Evolutionary conservation across 2,113 vertebrate genomes (phyloP).

Genomic region (Cyphomyrus plagiostoma): DNA sequence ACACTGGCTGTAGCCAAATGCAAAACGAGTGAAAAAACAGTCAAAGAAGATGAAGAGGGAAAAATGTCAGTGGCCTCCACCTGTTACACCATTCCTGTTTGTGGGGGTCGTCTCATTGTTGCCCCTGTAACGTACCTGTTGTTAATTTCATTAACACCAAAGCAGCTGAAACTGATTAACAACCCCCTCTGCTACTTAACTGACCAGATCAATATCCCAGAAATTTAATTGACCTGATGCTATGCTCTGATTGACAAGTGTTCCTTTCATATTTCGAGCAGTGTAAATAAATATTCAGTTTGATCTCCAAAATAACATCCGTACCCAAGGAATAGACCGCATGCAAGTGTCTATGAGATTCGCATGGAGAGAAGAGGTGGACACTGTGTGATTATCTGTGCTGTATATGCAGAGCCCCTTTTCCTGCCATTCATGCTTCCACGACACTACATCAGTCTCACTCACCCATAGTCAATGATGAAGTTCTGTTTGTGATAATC

Average conservation of each 20-base stretch:
- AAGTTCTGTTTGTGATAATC: neutral
- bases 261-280: neutral
- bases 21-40: no score
- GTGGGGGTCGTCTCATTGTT: no score
- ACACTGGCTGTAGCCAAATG: no score
- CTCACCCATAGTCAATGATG: neutral
- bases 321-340: neutral
- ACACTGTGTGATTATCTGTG: neutral
- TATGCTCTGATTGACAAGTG: neutral
- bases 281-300: neutral
- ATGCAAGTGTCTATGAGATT: neutral
- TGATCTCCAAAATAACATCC: neutral
- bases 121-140: no score
- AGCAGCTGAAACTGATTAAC: no score
- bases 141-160: no score
- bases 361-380: neutral
- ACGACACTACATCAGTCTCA: neutral
- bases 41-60: no score
- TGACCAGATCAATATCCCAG: no score
- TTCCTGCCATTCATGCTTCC: neutral
- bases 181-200: no score
- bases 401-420: neutral
- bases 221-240: neutral
- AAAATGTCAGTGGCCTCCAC: no score
- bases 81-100: no score